Evolutionary conservation across 2,797 vertebrate genomes (phyloP), one percentile per base, ranked within the genome.

Genomic region (Gallinago solitaria): DNA sequence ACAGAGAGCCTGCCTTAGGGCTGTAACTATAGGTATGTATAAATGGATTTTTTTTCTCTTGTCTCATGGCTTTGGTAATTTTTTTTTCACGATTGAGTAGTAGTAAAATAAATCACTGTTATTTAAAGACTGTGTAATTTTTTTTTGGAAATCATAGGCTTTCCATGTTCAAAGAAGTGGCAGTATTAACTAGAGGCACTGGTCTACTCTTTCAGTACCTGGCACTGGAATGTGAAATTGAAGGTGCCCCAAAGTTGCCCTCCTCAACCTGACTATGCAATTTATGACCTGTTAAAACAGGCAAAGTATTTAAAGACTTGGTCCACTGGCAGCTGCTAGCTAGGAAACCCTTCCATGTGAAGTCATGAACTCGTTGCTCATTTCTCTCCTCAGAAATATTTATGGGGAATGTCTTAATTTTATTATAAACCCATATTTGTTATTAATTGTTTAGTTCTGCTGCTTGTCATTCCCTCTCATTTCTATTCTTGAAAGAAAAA

Each of bases 241-340:
- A 57, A 89, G 32, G 23, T 95, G 28, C 50, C 61, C 43, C 45
- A 28, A 16, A 90, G 9, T 60, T 90, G 50, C 30, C 27, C 27
- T 78, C 7, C 12, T 96, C 54, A 73, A 12, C 32, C 51, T 80
- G 25, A 88, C 54, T n/a, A 59, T 57, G 35, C 17, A 88, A 71
- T 92, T 93, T 89, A 30, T 88, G 57, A 90, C n/a, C 27, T 93
- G 51, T 70, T 94, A 59, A 69, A 83, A 73, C 51, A 73, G 35
- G 47, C 51, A 16, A 23, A 67, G 19, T 82, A 67, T 88, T 93
- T 84, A 73, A 90, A 79, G 77, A 56, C 35, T 51, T 74, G 25
- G 73, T 90, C 30, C 39, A 51, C 2, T 84, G 54, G 59, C 59
- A 87, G 21, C 47, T 86, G 41, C 59, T 76, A 54, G n/a, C 43